Evolutionary conservation across 2,113 vertebrate genomes (phyloP), one percentile per base, ranked within the genome.

Genomic region (Entelurus aequoreus): DNA sequence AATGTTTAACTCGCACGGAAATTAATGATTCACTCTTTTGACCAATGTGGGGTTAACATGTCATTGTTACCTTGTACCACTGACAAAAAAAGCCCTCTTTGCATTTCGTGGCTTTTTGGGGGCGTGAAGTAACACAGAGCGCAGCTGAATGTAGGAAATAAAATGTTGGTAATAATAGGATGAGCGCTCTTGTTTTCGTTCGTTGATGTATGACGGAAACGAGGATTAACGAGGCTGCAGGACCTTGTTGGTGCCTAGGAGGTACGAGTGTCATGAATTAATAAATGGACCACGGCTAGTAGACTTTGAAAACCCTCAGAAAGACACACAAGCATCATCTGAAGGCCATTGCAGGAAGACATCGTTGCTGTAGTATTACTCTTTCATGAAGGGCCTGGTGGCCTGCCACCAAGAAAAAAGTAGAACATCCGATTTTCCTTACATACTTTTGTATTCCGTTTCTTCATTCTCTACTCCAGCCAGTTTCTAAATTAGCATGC

Each of bases 371-470:
- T 74, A 37, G 78, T 60, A 79, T 84, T 68, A 78, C 77, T 63
- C 78, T 78, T 85, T 88, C 79, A 89, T 87, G 86, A 88, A 78
- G 86, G 82, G 66, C 76, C 85, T 90, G 90, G 88, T 90, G 88
- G 83, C 90, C 87, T 90, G 88, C 88, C 88, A 90, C 87, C 75
- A 71, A 75, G 54, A 66, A 64, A 48, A 61, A 91, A 90, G 83
- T 90, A 85, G 85, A 81, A 75, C 88, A 72, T 85, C 65, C 57
- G 66, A 76, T 40, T 71, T 50, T 62, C 74, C 64, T 76, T 63
- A 75, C 15, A 66, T 63, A 44, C 16, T 76, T 59, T 77, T 84
- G 69, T 78, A 65, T 74, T 67, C 35, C 51, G 9, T 69, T 69
- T 60, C 46, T 76, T 78, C 72, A 71, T 62, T 61, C 46, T 63